Evolutionary conservation across 1,140 invertebrate genomes (phyloP).

Genomic region (Cydia fagiglandana): DNA sequence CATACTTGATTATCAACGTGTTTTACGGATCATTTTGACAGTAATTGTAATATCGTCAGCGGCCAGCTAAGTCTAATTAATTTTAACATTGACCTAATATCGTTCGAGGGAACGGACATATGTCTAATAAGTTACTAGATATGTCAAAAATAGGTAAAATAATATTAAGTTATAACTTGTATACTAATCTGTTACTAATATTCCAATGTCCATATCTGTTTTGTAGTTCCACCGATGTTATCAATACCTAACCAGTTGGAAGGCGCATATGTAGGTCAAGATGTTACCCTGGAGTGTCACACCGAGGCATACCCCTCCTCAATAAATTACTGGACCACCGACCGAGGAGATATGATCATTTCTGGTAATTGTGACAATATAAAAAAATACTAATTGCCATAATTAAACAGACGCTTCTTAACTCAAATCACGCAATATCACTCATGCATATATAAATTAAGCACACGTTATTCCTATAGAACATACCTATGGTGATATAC

Average conservation of each 20-base stretch:
- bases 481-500: slow-evolving; percentile 59
- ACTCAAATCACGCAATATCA: background rate
- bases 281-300: slow-evolving; percentile 80
- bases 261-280: slow-evolving; percentile 80
- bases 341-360: slow-evolving; percentile 92
- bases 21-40: too few species aligned
- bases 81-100: too few species aligned
- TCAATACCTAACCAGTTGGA: slow-evolving; percentile 81
- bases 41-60: too few species aligned
- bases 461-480: slow-evolving; percentile 29
- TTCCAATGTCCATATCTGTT: background rate
- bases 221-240: slow-evolving; percentile 80
- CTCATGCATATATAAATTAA: background rate
- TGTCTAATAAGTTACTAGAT: too few species aligned
- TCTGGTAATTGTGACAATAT: slow-evolving; percentile 84
- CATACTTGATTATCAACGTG: background rate
- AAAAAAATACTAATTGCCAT: background rate
- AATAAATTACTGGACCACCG: slow-evolving; percentile 84
- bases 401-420: background rate
- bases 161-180: too few species aligned
- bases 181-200: background rate
- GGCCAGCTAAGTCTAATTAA: too few species aligned
- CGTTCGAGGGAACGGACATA: too few species aligned
- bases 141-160: too few species aligned
- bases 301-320: slow-evolving; percentile 80